A percentile compares a stretch with the other conserved stretches of the same genome.
Evolutionary conservation across 30 jellyfish, hydroid and myxozoan species (phyloP).

Genomic region (Pelagia noctiluca): DNA sequence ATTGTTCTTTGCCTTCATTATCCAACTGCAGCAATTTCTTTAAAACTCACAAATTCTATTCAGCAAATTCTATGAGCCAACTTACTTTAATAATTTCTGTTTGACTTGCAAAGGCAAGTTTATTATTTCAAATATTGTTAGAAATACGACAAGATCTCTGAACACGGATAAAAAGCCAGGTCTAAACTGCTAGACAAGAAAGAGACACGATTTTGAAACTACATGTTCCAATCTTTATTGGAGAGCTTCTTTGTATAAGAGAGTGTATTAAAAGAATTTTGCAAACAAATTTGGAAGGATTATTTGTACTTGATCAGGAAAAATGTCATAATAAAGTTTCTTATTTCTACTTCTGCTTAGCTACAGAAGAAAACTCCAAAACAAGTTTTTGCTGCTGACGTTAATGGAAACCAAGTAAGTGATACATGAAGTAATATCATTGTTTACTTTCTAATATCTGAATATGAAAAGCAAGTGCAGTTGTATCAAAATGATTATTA

Average conservation of each 20-base stretch:
- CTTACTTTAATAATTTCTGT: too few relatives aligned
- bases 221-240: background rate
- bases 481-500: too few relatives aligned
- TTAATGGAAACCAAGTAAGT: slow-evolving; percentile 45
- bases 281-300: background rate
- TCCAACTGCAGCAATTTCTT: too few relatives aligned
- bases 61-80: too few relatives aligned
- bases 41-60: too few relatives aligned
- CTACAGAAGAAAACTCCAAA: slow-evolving; percentile 91
- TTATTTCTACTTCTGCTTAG: slow-evolving; percentile 25
- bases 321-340: background rate
- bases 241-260: background rate
- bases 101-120: too few relatives aligned
- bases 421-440: background rate
- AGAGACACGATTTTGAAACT: background rate
- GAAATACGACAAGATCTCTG: too few relatives aligned
- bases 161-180: too few relatives aligned
- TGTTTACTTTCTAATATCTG: background rate
- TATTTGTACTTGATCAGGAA: background rate
- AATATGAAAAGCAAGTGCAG: too few relatives aligned
- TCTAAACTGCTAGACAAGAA: background rate
- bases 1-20: too few relatives aligned
- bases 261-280: background rate
- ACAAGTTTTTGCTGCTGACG: slow-evolving; percentile 78
- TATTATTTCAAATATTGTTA: too few relatives aligned